Conservation (phyloP, 53 echinoderm and acorn worm genomes). For the Pentamera pediparva region DNA sequence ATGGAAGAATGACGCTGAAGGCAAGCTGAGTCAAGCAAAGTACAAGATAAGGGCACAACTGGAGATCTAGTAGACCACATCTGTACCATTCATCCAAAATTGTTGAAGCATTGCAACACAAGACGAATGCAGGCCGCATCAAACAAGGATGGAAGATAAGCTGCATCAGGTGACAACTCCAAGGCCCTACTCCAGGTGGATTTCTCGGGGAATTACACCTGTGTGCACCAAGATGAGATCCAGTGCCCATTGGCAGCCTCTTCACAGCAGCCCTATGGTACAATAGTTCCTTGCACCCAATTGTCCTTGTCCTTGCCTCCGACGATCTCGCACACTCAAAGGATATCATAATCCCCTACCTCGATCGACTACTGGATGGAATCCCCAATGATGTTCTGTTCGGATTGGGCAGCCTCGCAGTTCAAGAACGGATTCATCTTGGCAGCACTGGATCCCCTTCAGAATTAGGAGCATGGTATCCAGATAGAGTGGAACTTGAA, state of each 20-base stretch:
- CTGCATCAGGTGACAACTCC: not conserved
- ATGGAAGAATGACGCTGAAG: slow-evolving; percentile 42
- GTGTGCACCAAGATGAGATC: slow-evolving; percentile 51
- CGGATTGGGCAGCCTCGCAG: slow-evolving; percentile 59
- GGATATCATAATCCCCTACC: slow-evolving; percentile 18
- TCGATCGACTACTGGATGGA: slow-evolving; percentile 20
- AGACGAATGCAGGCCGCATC: slow-evolving; percentile 38
- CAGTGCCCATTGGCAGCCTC: slow-evolving; percentile 66
- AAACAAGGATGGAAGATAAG: slow-evolving; percentile 1
- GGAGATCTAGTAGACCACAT: slow-evolving; percentile 43
- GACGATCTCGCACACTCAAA: slow-evolving; percentile 32
- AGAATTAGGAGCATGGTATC: slow-evolving; percentile 40
- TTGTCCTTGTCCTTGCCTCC: slow-evolving; percentile 43
- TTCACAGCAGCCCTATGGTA: slow-evolving; percentile 59
- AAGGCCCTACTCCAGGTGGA: slow-evolving; percentile 40
- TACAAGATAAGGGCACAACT: slow-evolving; percentile 39
- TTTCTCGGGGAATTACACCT: slow-evolving; percentile 50
- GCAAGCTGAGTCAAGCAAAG: slow-evolving; percentile 41
- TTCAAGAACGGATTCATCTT: slow-evolving; percentile 55
- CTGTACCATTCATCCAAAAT: slow-evolving; percentile 30
- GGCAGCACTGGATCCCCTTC: slow-evolving; percentile 24
- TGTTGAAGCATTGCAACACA: slow-evolving; percentile 43
- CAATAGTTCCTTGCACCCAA: slow-evolving; percentile 32
- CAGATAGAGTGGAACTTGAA: slow-evolving; percentile 51
- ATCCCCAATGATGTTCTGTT: slow-evolving; percentile 38